These are phyloP conservation scores for Macrobrachium rosenbergii DNA, from an alignment of 1,140 invertebrate species.

Conservation along the genomic window DNA sequence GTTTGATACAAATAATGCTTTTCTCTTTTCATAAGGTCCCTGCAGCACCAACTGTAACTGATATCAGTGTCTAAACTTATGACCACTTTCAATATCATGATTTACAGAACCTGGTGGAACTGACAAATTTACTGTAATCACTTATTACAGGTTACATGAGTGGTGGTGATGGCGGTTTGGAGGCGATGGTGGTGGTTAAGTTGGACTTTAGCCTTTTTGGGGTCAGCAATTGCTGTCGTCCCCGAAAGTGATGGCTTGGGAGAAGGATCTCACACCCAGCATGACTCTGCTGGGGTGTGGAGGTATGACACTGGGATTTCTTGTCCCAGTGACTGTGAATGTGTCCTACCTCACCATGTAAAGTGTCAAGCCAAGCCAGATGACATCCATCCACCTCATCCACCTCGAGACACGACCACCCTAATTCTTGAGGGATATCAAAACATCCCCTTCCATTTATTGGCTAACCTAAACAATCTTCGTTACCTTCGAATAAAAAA, in stretches of 20 bases:
- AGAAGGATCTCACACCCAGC: not conserved
- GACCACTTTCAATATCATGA: not conserved
- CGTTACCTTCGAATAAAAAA: constrained; percentile 35
- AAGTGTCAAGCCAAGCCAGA: constrained; percentile 5
- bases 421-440: constrained; percentile 36
- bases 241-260: constrained; percentile 35
- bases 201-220: not conserved
- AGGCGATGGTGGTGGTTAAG: constrained; percentile 46
- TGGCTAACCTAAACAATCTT: constrained; percentile 34
- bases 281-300: not conserved
- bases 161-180: constrained; percentile 44
- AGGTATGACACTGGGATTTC: not conserved
- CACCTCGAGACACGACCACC: constrained; percentile 36
- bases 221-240: constrained; percentile 37
- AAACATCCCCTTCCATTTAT: constrained; percentile 27
- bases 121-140: not conserved
- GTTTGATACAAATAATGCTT: no score
- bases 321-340: constrained; percentile 40
- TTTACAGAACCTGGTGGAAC: not conserved
- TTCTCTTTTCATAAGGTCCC: no score
- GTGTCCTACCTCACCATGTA: constrained; percentile 25
- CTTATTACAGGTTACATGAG: constrained; percentile 45
- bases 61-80: not conserved
- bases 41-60: no score
- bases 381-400: constrained; percentile 40